phyloP scores from a whole-genome alignment of 2,797 vertebrate genomes.

The Cyprinella venusta region DNA sequence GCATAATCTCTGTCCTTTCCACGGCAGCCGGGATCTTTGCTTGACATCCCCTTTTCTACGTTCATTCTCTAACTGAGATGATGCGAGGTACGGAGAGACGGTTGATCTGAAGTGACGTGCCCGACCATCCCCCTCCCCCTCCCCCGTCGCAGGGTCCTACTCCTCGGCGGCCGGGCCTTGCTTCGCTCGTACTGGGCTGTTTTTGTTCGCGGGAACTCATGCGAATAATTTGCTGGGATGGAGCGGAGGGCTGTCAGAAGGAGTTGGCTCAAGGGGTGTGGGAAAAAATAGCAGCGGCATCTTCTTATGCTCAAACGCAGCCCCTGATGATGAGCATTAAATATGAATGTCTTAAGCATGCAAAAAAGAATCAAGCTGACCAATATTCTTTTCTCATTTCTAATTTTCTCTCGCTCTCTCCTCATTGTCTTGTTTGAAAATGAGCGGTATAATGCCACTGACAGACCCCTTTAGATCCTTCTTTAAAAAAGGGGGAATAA shows the following conservation, averaged over 20 bases:
- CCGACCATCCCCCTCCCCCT: constrained; percentile 44
- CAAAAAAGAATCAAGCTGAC: constrained; percentile 53
- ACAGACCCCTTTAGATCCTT: constrained; percentile 74
- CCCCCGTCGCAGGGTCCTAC: constrained; percentile 68
- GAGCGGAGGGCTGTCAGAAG: constrained; percentile 83
- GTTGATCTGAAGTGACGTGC: constrained; percentile 80
- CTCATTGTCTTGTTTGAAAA: constrained; percentile 71
- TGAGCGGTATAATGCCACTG: constrained; percentile 71
- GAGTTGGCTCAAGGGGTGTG: constrained; percentile 84
- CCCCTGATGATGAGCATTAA: constrained; percentile 80
- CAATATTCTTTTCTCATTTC: constrained; percentile 21
- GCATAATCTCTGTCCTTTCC: not conserved
- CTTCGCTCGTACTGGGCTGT: constrained; percentile 79
- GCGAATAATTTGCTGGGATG: constrained; percentile 84
- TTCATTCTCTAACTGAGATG: constrained; percentile 69
- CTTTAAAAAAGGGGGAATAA: constrained; percentile 67
- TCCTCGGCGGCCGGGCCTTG: constrained; percentile 74
- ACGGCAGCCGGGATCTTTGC: constrained; percentile 31
- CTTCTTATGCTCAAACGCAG: constrained; percentile 76
- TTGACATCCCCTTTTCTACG: constrained; percentile 27
- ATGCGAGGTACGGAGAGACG: constrained; percentile 74
- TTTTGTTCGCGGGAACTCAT: constrained; percentile 82
- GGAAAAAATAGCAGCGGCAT: constrained; percentile 80
- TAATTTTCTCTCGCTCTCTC: constrained; percentile 57
- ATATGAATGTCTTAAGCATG: constrained; percentile 80